Percentiles rank a stretch among this genome's conserved stretches.
These are phyloP conservation scores for Erethizon dorsatum DNA, from an alignment of 2,797 vertebrate genomes.

Conservation along the genomic window DNA sequence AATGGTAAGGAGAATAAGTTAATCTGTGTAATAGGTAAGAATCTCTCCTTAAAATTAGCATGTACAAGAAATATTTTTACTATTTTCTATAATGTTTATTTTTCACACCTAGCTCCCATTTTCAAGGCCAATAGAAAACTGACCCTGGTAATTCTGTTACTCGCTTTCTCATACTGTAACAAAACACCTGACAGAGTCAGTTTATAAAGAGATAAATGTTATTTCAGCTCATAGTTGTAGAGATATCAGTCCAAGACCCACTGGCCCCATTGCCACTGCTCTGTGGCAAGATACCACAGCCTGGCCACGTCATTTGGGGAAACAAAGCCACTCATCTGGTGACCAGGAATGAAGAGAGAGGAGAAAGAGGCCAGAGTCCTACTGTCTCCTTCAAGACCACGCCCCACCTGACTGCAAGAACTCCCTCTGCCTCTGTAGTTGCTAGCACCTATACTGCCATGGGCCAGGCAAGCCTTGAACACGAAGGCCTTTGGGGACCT, in stretches of 20 bases:
- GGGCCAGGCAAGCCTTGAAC: neutral
- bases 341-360: neutral
- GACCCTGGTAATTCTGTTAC: neutral
- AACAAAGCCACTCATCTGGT: neutral
- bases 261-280: neutral
- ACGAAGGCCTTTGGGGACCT: neutral
- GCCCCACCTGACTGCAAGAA: too few relatives aligned
- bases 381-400: neutral
- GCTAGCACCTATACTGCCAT: too few relatives aligned
- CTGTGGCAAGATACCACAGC: neutral
- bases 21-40: neutral
- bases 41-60: slow-evolving; percentile 8
- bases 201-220: neutral
- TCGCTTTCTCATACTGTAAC: neutral
- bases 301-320: neutral
- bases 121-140: slow-evolving; percentile 45
- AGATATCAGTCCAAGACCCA: neutral
- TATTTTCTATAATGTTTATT: slow-evolving; percentile 30
- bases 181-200: neutral
- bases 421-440: neutral
- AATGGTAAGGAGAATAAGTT: neutral
- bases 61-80: neutral
- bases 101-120: neutral
- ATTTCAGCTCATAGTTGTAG: neutral
- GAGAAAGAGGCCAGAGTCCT: neutral